A percentile compares a stretch with the other conserved stretches of the same genome.
Conservation (phyloP, 2,888 invertebrate genomes). For the Orthosia cruda region DNA sequence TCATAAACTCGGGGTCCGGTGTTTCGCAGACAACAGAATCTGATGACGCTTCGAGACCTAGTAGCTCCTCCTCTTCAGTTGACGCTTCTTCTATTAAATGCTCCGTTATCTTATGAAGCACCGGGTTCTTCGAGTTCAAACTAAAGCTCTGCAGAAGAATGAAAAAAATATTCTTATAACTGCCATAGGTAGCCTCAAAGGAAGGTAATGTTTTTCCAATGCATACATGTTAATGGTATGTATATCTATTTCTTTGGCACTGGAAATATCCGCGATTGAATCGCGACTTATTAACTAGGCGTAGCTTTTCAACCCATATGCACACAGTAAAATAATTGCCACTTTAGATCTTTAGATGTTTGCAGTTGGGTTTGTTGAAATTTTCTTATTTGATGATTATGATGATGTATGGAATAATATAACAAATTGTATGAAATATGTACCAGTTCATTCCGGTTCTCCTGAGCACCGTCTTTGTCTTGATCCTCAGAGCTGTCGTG, state of each 20-base stretch:
- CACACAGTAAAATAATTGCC: no score
- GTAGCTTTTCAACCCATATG: no score
- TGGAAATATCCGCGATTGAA: no score
- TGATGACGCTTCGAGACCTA: conserved; percentile 92
- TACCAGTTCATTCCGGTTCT: conserved; percentile 66
- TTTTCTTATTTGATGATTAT: no score
- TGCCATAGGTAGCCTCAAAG: background rate
- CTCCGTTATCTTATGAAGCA: conserved; percentile 99
- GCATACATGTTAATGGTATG: no score
- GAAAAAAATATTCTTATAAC: background rate
- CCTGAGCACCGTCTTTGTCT: conserved; percentile 72
- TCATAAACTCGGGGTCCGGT: conserved; percentile 88
- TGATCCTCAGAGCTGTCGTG: conserved; percentile 58
- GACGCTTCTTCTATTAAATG: conserved; percentile 99
- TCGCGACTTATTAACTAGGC: no score
- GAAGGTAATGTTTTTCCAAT: background rate
- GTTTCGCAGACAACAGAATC: conserved; percentile 80
- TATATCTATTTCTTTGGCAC: no score
- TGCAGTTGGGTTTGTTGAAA: no score
- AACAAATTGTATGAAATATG: background rate
- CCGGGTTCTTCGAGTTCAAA: conserved; percentile 97
- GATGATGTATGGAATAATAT: background rate
- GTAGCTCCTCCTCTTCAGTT: conserved; percentile 98
- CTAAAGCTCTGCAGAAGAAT: conserved; percentile 89
- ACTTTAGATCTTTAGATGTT: no score